Evolutionary conservation across 2,113 vertebrate genomes (phyloP), one percentile per base, ranked within the genome.

Genomic region (Oriolus oriolus): DNA sequence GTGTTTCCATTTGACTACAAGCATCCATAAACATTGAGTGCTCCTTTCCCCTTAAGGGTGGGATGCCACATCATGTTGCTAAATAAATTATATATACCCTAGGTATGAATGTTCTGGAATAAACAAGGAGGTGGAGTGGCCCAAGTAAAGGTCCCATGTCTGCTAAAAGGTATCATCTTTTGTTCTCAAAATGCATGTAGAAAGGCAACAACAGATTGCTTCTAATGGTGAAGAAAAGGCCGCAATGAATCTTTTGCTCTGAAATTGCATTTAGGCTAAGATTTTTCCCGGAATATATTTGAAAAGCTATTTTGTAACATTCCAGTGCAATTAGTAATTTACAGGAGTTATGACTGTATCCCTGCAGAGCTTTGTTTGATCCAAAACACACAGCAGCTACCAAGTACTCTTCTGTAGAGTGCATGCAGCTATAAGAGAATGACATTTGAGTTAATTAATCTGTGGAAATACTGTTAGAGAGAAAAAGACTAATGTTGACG

Each of bases 381-480:
- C 87, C 92, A 96, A 96, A 97, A 97, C 97, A 97, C 97, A 96
- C 88, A 96, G 97, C 94, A 97, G 92, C 75, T 88, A 79, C 95
- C 76, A 95, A 97, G 96, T 89, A 93, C 96, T 95, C 95, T 97
- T 97, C 95, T 97, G 87, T 66, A 87, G 94, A 97, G 95, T 95
- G 89, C 87, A 64, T 65, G 76, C 82, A 96, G 89, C 89, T 93
- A 84, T 87, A 93, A 91, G 76, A 95, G 93, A 97, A 95, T 97
- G 96, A 96, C 95, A 95, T 97, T 97, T 96, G 84, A 94, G 89
- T 97, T 97, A 97, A 97, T 97, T 97, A 97, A 96, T 97, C 87
- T 80, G 76, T 93, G 69, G 84, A 96, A 96, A 94, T 93, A 95
- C 84, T 93, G 87, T 80, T 91, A 87, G 83, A 94, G 61, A 79